Percentiles rank a stretch among this genome's conserved stretches.
phyloP scores from a whole-genome alignment of 2,797 vertebrate species.

The Notolabrus celidotus region DNA sequence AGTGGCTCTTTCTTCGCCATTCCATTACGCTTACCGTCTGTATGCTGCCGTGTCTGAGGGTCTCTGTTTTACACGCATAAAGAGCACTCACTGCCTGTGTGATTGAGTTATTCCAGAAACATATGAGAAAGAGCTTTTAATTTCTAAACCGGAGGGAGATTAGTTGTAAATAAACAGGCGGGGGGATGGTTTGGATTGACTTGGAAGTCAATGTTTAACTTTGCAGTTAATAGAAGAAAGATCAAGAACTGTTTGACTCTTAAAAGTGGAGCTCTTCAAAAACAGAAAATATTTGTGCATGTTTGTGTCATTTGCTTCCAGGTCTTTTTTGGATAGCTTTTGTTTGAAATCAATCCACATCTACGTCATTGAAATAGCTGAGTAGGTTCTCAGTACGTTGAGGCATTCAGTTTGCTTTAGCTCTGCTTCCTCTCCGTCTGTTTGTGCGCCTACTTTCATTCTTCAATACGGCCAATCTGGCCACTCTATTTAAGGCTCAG shows the following conservation, averaged over 20 bases:
- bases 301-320: slow-evolving; percentile 28
- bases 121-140: slow-evolving; percentile 29
- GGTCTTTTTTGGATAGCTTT: slow-evolving; percentile 21
- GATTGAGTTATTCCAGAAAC: slow-evolving; percentile 44
- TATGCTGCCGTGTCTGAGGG: slow-evolving; percentile 19
- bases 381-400: slow-evolving; percentile 3
- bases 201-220: background rate
- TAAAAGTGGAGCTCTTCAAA: too few relatives aligned
- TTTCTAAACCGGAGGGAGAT: slow-evolving; percentile 14
- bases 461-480: slow-evolving; percentile 56
- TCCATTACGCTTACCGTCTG: slow-evolving; percentile 55
- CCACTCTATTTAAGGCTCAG: slow-evolving; percentile 67
- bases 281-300: background rate
- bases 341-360: slow-evolving; percentile 40
- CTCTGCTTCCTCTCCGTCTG: slow-evolving; percentile 64
- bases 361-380: slow-evolving; percentile 7
- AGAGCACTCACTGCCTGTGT: slow-evolving; percentile 48
- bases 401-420: slow-evolving; percentile 33
- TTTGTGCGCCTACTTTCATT: slow-evolving; percentile 61
- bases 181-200: background rate
- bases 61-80: slow-evolving; percentile 43
- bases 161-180: slow-evolving; percentile 26
- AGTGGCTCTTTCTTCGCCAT: slow-evolving; percentile 74
- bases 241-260: background rate
- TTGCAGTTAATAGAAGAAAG: slow-evolving; percentile 16